phyloP scores from a whole-genome alignment of 2,113 vertebrate species.

The Oreotragus oreotragus region DNA sequence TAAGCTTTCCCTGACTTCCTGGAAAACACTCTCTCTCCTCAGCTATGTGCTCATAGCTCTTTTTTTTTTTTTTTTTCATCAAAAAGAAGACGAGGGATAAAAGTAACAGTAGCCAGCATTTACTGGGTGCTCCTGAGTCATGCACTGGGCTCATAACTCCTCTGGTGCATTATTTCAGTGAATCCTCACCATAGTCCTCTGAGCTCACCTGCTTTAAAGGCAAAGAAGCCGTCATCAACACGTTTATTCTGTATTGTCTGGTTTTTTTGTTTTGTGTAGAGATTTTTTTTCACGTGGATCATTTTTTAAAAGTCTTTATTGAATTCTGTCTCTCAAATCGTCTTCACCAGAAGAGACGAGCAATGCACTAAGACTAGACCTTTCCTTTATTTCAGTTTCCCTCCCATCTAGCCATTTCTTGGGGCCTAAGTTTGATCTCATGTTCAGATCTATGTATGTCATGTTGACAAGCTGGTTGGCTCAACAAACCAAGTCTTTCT shows the following conservation, averaged over 20 bases:
- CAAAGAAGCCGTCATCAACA: not conserved
- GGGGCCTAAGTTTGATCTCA: not conserved
- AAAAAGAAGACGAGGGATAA: not conserved
- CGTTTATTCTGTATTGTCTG: accelerated
- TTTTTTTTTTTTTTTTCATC: not conserved
- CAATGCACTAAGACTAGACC: too few relatives aligned
- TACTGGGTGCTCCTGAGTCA: not conserved
- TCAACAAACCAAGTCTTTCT: not conserved
- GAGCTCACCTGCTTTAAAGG: not conserved
- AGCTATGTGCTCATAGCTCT: not conserved
- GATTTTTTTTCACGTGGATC: not conserved
- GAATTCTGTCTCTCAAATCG: not conserved
- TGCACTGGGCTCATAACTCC: accelerated
- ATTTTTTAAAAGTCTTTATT: not conserved
- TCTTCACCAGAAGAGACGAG: not conserved
- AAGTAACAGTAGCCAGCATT: not conserved
- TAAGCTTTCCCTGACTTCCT: not conserved
- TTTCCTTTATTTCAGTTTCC: not conserved
- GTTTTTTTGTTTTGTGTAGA: not conserved
- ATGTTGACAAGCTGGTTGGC: not conserved
- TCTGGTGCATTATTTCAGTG: accelerated
- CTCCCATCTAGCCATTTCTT: not conserved
- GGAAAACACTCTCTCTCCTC: too few relatives aligned
- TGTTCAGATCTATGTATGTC: not conserved
- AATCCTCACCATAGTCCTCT: not conserved